Evolutionary conservation across 2,113 vertebrate species (phyloP).

Genomic region (Chionomys nivalis): DNA sequence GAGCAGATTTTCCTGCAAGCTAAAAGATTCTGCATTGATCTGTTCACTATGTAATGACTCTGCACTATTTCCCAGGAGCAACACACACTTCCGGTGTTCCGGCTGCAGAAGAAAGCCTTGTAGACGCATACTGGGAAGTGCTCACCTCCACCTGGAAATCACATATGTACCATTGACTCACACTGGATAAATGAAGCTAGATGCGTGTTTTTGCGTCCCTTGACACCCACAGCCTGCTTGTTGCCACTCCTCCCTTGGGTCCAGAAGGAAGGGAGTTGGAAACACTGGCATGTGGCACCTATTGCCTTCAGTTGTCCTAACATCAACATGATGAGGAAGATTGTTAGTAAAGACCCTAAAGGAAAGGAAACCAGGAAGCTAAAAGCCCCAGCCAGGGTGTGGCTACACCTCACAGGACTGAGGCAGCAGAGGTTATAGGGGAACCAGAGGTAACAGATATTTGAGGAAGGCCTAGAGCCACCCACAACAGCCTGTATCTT

Average conservation of each 20-base stretch:
- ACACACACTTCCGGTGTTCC: neutral
- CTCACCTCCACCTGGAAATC: neutral
- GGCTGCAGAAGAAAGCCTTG: neutral
- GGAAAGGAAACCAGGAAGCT: neutral
- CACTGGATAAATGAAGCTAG: neutral
- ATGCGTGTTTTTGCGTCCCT: neutral
- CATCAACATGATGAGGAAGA: neutral
- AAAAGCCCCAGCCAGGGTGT: neutral
- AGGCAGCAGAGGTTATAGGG: neutral
- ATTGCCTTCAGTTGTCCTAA: neutral
- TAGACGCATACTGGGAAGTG: neutral
- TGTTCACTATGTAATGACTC: neutral
- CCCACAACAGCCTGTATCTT: fast-evolving
- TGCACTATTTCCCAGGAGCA: neutral
- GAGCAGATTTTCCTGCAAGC: neutral
- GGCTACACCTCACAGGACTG: neutral
- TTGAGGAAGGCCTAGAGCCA: neutral
- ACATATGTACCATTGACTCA: neutral
- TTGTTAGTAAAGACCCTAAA: neutral
- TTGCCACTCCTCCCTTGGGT: neutral
- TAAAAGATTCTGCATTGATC: neutral
- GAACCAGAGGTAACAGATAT: neutral
- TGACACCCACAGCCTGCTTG: neutral
- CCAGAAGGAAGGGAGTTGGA: neutral
- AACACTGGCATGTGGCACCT: neutral